Conservation (phyloP, 2,113 vertebrate genomes). For the Sporophila hypoxantha region DNA sequence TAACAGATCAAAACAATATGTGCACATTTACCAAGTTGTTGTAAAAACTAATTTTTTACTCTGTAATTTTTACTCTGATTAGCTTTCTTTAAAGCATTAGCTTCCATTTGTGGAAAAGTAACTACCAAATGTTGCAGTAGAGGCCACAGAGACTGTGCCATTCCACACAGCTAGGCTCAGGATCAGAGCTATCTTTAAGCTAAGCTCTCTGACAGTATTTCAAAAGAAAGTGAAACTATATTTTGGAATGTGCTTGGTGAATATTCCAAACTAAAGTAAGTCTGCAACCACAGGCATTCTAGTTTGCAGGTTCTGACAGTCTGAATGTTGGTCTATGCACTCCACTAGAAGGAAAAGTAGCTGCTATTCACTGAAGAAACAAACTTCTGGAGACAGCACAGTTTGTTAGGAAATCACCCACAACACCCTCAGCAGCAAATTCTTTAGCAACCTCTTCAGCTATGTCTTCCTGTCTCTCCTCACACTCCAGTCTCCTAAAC, state of each 20-base stretch:
- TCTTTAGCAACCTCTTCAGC: neutral
- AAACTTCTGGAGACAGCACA: neutral
- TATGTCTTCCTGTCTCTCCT: neutral
- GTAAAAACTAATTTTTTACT: neutral
- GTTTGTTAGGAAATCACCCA: neutral
- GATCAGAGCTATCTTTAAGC: neutral
- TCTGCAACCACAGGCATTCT: neutral
- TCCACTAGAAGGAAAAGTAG: neutral
- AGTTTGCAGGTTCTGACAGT: neutral
- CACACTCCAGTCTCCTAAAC: neutral
- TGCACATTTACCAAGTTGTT: neutral
- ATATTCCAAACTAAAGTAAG: neutral
- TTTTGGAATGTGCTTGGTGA: neutral
- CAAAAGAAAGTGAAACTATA: neutral
- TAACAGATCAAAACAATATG: neutral
- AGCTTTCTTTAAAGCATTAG: neutral
- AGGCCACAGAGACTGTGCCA: neutral
- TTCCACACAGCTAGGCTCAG: neutral
- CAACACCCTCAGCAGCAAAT: neutral
- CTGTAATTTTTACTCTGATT: neutral
- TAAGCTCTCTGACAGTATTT: neutral
- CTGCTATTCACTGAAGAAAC: neutral
- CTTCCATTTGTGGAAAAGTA: neutral
- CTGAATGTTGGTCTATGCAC: neutral
- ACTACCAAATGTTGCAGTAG: neutral